Base-by-base conservation (phyloP, 2,797 vertebrate species). In the Sebastes trivittatus region DNA sequence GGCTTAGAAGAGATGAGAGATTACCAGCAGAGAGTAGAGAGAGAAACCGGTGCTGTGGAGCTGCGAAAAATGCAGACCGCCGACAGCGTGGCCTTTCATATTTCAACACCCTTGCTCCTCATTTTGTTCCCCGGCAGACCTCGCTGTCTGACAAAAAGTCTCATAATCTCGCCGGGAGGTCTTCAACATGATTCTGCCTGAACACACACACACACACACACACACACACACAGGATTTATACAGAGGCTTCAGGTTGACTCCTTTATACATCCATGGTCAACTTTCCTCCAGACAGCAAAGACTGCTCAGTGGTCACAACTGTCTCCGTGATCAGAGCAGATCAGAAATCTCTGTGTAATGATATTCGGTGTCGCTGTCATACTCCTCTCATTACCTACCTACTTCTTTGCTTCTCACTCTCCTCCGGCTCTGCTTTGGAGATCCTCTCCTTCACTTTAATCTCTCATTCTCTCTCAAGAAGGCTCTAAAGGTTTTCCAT, bases 51-150 rank as follows among this genome's bases (percentile, higher is more conserved):
- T 82, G 85, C 63, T 83, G 66, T 25, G 23, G 25, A 67, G 80
- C 70, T 65, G 63, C 2, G 16, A 68, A 77, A 59, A 81, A 68
- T 54, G 56, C 36, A 77, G 90, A 81, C 88, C 69, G 3, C 84
- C 29, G 7, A 84, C 82, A 72, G 86, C 20, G 55, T 81, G 77
- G 77, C 84, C 81, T 91, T 87, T 89, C 63, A 80, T 75, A 81
- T 75, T 78, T 69, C 77, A 71, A 61, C 70, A 75, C 46, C 65
- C 34, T 13, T 61, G 58, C 64, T 70, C 60, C 56, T 74, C 59
- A 66, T 83, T 81, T 63, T 11, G 2, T 70, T 59, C 67, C 54
- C 54, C 0, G 2, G 71, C 25, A 54, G 46, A 80, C 36, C 23
- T 76, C 3, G 1, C 58, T 49, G 64, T 69, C 75, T 27, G 4